phyloP scores from a whole-genome alignment of 2,888 invertebrate genomes.

The Sisyra nigra region DNA sequence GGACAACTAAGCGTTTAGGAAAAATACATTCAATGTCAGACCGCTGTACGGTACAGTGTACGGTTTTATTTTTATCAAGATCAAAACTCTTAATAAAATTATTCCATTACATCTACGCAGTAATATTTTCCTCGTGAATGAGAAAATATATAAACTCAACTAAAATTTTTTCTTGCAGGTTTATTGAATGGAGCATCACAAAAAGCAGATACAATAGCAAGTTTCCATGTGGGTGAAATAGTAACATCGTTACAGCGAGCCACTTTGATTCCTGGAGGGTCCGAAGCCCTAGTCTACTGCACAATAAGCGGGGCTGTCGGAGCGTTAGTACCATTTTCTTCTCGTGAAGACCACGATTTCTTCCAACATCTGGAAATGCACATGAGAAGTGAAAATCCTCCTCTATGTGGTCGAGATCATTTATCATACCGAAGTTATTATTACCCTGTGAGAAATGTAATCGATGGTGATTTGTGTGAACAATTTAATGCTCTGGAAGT shows the following conservation, averaged over 20 bases:
- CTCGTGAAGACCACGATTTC: constrained; percentile 95
- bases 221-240: constrained; percentile 93
- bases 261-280: constrained; percentile 92
- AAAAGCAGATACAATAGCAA: constrained; percentile 83
- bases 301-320: constrained; percentile 90
- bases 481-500: constrained; percentile 94
- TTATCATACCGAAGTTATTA: constrained; percentile 93
- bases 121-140: no score
- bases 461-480: constrained; percentile 98
- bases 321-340: constrained; percentile 85
- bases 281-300: constrained; percentile 91
- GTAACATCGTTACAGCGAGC: constrained; percentile 92
- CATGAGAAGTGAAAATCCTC: constrained; percentile 93
- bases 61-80: no score
- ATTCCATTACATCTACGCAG: no score
- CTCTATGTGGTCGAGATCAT: constrained; percentile 94
- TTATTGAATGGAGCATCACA: constrained; percentile 93
- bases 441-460: constrained; percentile 94
- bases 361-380: constrained; percentile 99
- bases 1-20: no score
- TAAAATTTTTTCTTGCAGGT: constrained; percentile 33
- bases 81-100: no score
- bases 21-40: no score
- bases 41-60: no score
- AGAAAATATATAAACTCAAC: not conserved